Evolutionary conservation across 2,797 vertebrate genomes (phyloP).

Genomic region (Phalloptychus januarius): DNA sequence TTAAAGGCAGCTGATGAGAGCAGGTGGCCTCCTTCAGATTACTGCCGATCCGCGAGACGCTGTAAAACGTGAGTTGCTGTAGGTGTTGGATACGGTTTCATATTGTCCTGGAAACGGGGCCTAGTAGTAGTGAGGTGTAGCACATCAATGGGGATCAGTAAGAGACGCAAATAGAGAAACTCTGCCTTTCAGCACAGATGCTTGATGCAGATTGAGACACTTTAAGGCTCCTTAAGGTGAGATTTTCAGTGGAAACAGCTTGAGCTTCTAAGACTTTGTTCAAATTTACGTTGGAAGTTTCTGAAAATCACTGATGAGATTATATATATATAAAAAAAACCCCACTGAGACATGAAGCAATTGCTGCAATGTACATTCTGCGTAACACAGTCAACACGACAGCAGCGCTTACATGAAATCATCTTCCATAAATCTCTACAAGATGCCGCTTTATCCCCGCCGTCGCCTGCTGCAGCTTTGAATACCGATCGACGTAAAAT

Average conservation of each 20-base stretch:
- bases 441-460: constrained; percentile 46
- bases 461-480: constrained; percentile 35
- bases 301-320: background rate
- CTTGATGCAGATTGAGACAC: background rate
- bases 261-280: background rate
- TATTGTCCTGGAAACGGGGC: constrained; percentile 5
- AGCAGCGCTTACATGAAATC: constrained; percentile 46
- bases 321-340: too few relatives aligned
- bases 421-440: constrained; percentile 55
- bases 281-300: background rate
- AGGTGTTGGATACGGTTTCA: background rate
- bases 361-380: background rate
- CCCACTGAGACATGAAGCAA: background rate
- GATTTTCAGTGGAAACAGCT: background rate
- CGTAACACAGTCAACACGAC: constrained; percentile 27
- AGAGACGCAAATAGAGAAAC: background rate
- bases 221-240: background rate
- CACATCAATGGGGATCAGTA: background rate
- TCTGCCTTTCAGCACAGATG: background rate
- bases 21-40: constrained; percentile 72
- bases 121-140: background rate
- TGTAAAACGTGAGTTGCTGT: constrained; percentile 12
- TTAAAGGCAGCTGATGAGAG: constrained; percentile 75
- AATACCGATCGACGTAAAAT: constrained; percentile 61
- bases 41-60: constrained; percentile 49